Conservation (phyloP, 2,797 vertebrate genomes). For the Tamandua tetradactyla region DNA sequence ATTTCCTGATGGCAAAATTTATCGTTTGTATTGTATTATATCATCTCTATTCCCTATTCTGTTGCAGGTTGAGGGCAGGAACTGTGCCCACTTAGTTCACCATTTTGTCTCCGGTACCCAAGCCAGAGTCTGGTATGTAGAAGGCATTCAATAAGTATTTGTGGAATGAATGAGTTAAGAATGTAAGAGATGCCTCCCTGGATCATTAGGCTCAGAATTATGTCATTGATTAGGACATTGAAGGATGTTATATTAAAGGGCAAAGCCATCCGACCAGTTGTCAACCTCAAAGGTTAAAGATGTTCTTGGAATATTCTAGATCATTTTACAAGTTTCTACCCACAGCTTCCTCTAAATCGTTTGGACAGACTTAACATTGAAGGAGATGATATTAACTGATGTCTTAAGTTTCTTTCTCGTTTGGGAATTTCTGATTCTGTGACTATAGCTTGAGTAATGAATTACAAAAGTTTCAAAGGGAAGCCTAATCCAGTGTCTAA, state of each 20-base stretch:
- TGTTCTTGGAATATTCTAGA: slow-evolving; percentile 47
- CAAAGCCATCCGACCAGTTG: slow-evolving; percentile 28
- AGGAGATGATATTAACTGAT: neutral
- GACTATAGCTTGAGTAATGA: neutral
- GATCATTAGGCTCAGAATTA: slow-evolving; percentile 27
- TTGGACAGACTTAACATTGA: neutral
- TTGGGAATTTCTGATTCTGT: neutral
- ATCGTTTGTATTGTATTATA: neutral
- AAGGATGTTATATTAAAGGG: slow-evolving; percentile 16
- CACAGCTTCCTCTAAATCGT: slow-evolving; percentile 39
- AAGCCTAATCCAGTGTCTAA: neutral
- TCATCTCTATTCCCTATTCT: neutral
- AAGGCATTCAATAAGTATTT: neutral
- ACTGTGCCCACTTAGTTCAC: neutral
- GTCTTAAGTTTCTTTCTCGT: neutral
- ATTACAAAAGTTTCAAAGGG: neutral
- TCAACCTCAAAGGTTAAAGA: slow-evolving; percentile 61
- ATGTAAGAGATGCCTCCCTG: neutral
- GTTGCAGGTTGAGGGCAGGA: neutral
- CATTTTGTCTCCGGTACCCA: neutral
- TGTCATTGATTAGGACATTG: neutral
- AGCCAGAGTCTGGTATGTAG: neutral
- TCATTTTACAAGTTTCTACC: slow-evolving; percentile 31
- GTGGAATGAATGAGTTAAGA: slow-evolving; percentile 11
- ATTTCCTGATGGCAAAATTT: neutral